Base-by-base conservation (phyloP, 2,113 vertebrate species). In the Pantherophis guttatus region DNA sequence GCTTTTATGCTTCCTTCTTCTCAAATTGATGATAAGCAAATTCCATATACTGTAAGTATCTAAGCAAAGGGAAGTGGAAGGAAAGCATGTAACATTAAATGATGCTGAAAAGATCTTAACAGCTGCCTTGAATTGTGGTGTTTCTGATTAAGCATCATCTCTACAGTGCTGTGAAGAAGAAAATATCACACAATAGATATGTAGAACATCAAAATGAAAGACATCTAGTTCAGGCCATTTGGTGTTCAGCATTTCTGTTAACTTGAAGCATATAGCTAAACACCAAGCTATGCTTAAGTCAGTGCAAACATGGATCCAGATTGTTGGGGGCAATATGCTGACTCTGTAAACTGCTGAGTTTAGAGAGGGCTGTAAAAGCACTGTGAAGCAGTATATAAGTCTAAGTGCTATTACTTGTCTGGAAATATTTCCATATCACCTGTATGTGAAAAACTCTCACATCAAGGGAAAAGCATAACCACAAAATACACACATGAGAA, bases 31-130 rank as follows among this genome's bases (percentile, higher is more conserved):
- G 1, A n/a, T 65, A 86, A 62, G 48, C 54, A 33, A 44, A 59
- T 15, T 86, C 52, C 3, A 62, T 29, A 53, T 48, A 48, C 44
- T 48, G 44, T 86, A 17, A 86, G n/a, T 58, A 57, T 33, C 19
- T 89, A 33, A 23, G 53, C 53, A 44, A 11, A 39, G 1, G 15
- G 33, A 12, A 21, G 21, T 1, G 7, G 23, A 33, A 50, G 9
- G 9, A 53, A 24, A 50, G 3, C 1, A 93, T 48, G n/a, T 70
- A 93, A 54, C 19, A 26, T 86, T 88, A 91, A 50, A 93, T 93
- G 91, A 85, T 65, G 65, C 93, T 93, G 88, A 39, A 91, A 91
- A 8, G 93, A 93, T 93, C 19, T 62, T n/a, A 29, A 55, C 24
- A 88, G 57, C 21, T 53, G n/a, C 29, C 4, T 29, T 39, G 48